These are phyloP conservation scores for Gadus macrocephalus DNA, from an alignment of 2,113 vertebrate genomes.

Conservation along the genomic window DNA sequence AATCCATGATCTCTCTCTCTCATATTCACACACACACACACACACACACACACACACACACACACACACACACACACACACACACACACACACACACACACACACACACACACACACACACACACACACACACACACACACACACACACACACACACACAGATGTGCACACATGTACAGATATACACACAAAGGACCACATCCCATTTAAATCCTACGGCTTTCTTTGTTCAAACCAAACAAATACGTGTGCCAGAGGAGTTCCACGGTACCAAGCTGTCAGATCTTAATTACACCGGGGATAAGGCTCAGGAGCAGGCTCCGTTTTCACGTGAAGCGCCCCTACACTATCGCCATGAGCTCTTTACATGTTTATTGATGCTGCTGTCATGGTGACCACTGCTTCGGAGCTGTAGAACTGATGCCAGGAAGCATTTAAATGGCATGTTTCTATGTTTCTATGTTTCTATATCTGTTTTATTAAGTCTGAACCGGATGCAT, in stretches of 20 bases:
- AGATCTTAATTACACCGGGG: conserved; percentile 25
- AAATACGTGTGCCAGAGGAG: neutral
- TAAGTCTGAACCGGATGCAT: neutral
- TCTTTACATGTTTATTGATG: neutral
- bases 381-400: neutral
- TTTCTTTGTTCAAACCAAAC: conserved; percentile 13
- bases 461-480: neutral
- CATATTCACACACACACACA: no score
- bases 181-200: neutral
- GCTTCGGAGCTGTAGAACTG: neutral
- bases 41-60: no score
- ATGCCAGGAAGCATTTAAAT: neutral
- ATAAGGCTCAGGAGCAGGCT: conserved; percentile 2
- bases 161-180: neutral
- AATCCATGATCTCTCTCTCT: no score
- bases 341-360: neutral
- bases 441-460: neutral
- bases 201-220: neutral
- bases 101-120: neutral
- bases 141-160: neutral
- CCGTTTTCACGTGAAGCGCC: neutral
- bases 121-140: no score
- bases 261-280: conserved; percentile 10
- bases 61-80: no score
- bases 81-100: neutral